Base-by-base conservation (phyloP, 2,113 vertebrate genomes). In the Suncus etruscus region DNA sequence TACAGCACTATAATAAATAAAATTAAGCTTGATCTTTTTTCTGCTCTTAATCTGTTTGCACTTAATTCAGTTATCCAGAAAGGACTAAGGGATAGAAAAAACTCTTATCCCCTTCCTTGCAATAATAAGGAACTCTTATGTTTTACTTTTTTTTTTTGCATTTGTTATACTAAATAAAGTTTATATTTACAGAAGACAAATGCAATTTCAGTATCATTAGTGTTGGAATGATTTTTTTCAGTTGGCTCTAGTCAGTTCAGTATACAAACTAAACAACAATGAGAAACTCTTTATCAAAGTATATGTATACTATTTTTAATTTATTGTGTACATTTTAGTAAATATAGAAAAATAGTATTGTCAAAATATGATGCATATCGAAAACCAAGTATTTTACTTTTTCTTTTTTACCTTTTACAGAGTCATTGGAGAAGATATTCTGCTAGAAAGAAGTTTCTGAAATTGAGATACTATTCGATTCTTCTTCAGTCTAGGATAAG, bases 401-500 rank as follows among this genome's bases (percentile, higher is more conserved):
- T 1, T 90, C 29, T 83, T 1, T 24, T 81, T 95, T 81, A 6
- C 61, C 63, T 95, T 92, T 84, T 76, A 32, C 85, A 99, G 99
- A 97, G 97, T 75, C 95, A 93, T 1, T 99, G 99, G 99, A 98
- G 97, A 96, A 97, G 96, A 92, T 98, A 98, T 75, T 97, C 79
- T 2, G 80, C 96, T 75, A 96, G 96, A 91, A 98, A 95, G 90
- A 91, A 86, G 79, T 98, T 98, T 92, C 97, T 98, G n/a, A 93
- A 91, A 32, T 91, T 99, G 66, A 98, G 95, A 91, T 91, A 97
- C 90, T 96, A 96, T 63, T 92, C 97, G 54, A 39, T 98, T 77
- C 86, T 98, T 82, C 75, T 98, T 47, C 99, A 99, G 94, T 97
- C 98, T 39, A 97, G 97, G 63, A 97, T 98, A 97, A 97, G 98